These are phyloP conservation scores for Cosmopolites sordidus DNA, from an alignment of 2,888 invertebrate genomes.

Conservation along the genomic window DNA sequence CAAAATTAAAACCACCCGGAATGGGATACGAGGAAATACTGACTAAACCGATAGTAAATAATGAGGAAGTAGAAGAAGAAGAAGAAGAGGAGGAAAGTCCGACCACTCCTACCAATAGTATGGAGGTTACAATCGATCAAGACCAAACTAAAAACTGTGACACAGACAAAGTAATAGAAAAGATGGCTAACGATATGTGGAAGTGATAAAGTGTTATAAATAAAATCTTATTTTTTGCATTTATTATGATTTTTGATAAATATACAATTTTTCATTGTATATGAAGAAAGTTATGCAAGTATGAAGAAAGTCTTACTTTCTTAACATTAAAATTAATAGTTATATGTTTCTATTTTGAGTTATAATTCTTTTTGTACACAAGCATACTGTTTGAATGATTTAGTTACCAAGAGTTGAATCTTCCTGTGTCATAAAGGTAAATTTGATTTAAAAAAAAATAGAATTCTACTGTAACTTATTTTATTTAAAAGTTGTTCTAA, in stretches of 20 bases:
- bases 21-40: slow-evolving; percentile 52
- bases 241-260: slow-evolving; percentile 11
- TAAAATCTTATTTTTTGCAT: slow-evolving; percentile 24
- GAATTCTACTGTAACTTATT: slow-evolving; percentile 37
- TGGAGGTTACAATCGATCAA: slow-evolving; percentile 34
- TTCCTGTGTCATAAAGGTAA: slow-evolving; percentile 24
- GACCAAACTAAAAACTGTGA: slow-evolving; percentile 49
- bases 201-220: slow-evolving; percentile 28
- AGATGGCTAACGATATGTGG: slow-evolving; percentile 65
- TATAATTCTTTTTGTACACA: slow-evolving; percentile 28
- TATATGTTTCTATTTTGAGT: too few species aligned
- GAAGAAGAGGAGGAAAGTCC: slow-evolving; percentile 29
- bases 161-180: slow-evolving; percentile 72
- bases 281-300: slow-evolving; percentile 11
- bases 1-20: slow-evolving; percentile 74
- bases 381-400: slow-evolving; percentile 27
- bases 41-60: background rate
- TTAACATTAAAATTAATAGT: background rate
- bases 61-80: slow-evolving; percentile 25
- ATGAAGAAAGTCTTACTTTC: slow-evolving; percentile 7
- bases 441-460: slow-evolving; percentile 14
- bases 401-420: slow-evolving; percentile 33
- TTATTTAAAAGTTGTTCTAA: slow-evolving; percentile 42
- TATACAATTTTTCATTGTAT: slow-evolving; percentile 5
- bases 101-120: slow-evolving; percentile 35